These are phyloP conservation scores for Deilephila porcellus DNA, from an alignment of 2,888 invertebrate species.

Conservation along the genomic window DNA sequence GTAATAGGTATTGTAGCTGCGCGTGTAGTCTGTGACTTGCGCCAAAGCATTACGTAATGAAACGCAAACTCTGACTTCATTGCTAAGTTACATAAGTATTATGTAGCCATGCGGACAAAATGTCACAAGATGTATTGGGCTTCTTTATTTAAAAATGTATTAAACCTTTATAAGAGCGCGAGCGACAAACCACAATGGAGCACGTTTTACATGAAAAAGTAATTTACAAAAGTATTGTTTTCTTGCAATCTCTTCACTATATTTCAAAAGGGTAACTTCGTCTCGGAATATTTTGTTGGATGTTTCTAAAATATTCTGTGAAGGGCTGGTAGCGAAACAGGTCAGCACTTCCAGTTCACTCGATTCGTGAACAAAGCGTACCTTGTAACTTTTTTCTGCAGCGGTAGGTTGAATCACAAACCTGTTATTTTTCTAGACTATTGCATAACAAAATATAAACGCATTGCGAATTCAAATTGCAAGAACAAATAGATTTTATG, in stretches of 20 bases:
- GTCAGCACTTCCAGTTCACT: conserved; percentile 1
- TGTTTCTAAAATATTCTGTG: neutral
- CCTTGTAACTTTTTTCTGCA: conserved; percentile 10
- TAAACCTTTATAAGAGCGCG: conserved; percentile 4
- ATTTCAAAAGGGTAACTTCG: neutral
- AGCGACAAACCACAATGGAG: neutral
- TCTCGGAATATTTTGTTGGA: neutral
- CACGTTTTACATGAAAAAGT: neutral
- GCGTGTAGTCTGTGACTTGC: conserved; percentile 57
- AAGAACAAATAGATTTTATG: conserved; percentile 5
- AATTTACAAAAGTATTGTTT: neutral
- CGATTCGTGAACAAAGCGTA: conserved; percentile 12
- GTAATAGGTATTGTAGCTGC: conserved; percentile 34
- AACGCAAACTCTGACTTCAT: conserved; percentile 67
- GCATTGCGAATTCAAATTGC: conserved; percentile 24
- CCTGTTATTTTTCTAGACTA: conserved; percentile 8
- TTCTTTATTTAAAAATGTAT: conserved; percentile 39
- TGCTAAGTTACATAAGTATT: conserved; percentile 67
- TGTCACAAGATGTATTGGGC: conserved; percentile 62
- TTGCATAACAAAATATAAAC: conserved; percentile 18
- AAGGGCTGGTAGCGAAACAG: conserved; percentile 7
- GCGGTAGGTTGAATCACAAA: conserved; percentile 1
- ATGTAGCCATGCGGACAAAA: conserved; percentile 64
- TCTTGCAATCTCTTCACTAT: no score
- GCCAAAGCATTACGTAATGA: conserved; percentile 60